Conservation (phyloP, 2,888 invertebrate species). For the Drosophila kambysellisi region DNA sequence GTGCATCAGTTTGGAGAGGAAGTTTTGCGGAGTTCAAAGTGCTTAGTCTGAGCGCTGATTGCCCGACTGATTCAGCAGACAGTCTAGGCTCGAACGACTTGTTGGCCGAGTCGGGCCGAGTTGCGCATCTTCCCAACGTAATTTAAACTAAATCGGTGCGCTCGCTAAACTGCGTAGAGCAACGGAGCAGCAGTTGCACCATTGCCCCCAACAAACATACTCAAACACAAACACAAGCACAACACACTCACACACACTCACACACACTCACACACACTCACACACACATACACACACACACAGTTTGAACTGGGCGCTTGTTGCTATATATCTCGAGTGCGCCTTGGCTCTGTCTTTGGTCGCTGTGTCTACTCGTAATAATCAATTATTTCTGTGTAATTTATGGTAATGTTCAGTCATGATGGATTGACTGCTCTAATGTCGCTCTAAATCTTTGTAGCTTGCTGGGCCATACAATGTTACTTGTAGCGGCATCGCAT, state of each 20-base stretch:
- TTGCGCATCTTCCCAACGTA: conserved; percentile 81
- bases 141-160: conserved; percentile 84
- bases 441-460: conserved; percentile 85
- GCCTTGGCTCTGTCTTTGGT: conserved; percentile 56
- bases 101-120: conserved; percentile 55
- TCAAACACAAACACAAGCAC: conserved; percentile 32
- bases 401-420: conserved; percentile 86
- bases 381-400: conserved; percentile 86
- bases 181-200: conserved; percentile 44
- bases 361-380: conserved; percentile 83
- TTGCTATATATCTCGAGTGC: conserved; percentile 52
- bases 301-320: conserved; percentile 57
- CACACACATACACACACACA: conserved; percentile 23
- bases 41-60: conserved; percentile 59
- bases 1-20: conserved; percentile 6
- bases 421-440: conserved; percentile 86
- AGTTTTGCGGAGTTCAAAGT: conserved; percentile 62
- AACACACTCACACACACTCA: conserved; percentile 2
- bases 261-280: background rate
- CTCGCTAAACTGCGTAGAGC: conserved; percentile 74
- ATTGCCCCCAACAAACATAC: conserved; percentile 45
- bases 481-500: conserved; percentile 69
- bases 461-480: conserved; percentile 57
- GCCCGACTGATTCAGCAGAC: conserved; percentile 43
- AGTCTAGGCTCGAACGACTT: conserved; percentile 39